Evolutionary conservation across 2,888 invertebrate genomes (phyloP).

Genomic region (Priocnemis perturbator): DNA sequence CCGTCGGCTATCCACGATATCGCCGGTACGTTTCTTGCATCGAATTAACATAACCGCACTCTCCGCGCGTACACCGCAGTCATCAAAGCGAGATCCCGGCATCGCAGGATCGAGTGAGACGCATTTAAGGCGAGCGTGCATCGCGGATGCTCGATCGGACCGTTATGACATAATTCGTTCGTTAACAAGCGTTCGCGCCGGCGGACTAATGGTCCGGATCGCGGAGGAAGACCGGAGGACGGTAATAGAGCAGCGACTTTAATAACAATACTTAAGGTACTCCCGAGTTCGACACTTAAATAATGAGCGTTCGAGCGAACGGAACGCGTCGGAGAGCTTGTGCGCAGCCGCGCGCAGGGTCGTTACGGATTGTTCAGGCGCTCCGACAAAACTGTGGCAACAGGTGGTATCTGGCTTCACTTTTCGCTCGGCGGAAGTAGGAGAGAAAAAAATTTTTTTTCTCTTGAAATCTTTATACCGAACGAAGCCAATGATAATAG

Average conservation of each 20-base stretch:
- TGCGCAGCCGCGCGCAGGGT: too few species aligned
- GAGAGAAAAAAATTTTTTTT: too few species aligned
- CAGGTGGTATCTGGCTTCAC: too few species aligned
- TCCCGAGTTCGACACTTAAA: conserved; percentile 11
- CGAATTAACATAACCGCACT: conserved; percentile 4
- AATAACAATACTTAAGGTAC: conserved; percentile 26
- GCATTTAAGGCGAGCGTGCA: neutral
- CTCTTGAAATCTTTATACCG: too few species aligned
- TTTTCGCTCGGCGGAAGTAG: too few species aligned
- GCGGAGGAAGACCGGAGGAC: conserved; percentile 13
- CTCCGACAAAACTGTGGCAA: too few species aligned
- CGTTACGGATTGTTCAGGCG: too few species aligned
- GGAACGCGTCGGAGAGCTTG: conserved; percentile 9
- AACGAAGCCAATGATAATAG: too few species aligned
- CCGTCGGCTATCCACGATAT: neutral
- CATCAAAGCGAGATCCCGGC: neutral
- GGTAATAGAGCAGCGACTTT: conserved; percentile 20
- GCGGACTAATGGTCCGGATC: conserved; percentile 13
- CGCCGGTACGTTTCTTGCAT: neutral
- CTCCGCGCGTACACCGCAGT: neutral
- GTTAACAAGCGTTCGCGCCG: conserved; percentile 32
- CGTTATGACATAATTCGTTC: conserved; percentile 53
- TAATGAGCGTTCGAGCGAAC: conserved; percentile 24
- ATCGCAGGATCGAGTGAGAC: neutral
- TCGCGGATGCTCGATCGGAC: conserved; percentile 25